These are phyloP conservation scores for Vollenhovia emeryi DNA, from an alignment of 1,140 invertebrate genomes.

Conservation along the genomic window DNA sequence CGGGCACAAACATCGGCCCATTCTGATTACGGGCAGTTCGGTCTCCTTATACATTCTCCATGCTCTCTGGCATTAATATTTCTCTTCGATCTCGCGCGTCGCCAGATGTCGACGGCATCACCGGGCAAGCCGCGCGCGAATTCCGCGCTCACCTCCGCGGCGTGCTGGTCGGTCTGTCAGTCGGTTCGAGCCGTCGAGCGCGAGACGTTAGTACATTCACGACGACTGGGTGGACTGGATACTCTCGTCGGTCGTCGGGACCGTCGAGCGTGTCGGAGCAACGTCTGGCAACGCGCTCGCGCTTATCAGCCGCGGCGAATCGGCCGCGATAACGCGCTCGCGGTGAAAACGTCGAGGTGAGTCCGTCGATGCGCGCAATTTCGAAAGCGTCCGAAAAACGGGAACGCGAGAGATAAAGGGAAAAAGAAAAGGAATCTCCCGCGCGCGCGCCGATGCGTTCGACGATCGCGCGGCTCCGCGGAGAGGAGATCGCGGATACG, in stretches of 20 bases:
- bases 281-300: slow-evolving; percentile 4
- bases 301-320: slow-evolving; percentile 22
- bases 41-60: too few species aligned
- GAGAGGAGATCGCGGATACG: neutral
- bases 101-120: slow-evolving; percentile 32
- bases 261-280: neutral
- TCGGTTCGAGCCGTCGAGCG: too few species aligned
- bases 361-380: neutral
- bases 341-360: neutral
- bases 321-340: slow-evolving; percentile 3
- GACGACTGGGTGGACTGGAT: slow-evolving; percentile 27
- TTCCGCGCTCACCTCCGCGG: neutral
- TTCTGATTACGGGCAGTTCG: too few species aligned
- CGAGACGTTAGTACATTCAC: slow-evolving; percentile 68
- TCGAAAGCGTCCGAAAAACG: neutral
- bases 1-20: too few species aligned
- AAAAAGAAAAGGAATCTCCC: neutral
- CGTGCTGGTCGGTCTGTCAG: neutral
- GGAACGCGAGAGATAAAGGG: neutral
- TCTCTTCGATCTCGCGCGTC: too few species aligned
- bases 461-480: neutral
- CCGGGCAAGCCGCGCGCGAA: neutral
- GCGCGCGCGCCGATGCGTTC: neutral
- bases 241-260: neutral
- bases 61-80: too few species aligned